Evolutionary conservation across 2,113 vertebrate species (phyloP).

Genomic region (Pungitius pungitius): DNA sequence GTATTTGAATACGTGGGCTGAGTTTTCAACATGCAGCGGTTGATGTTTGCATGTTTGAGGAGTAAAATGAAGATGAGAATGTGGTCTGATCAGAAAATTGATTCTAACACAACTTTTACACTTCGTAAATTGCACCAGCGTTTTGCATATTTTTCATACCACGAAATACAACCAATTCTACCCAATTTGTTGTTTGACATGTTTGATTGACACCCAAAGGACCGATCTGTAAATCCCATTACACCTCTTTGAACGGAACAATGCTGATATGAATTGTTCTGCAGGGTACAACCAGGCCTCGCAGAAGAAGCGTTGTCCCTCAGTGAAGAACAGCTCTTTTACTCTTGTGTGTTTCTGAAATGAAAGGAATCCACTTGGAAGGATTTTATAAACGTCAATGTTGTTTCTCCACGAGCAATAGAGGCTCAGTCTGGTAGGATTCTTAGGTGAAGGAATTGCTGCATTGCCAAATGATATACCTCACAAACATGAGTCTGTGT

Average conservation of each 20-base stretch:
- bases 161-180: neutral
- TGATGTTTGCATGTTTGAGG: constrained; percentile 24
- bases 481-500: constrained; percentile 48
- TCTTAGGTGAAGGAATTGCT: constrained; percentile 45
- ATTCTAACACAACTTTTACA: neutral
- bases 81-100: neutral
- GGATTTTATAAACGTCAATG: constrained; percentile 30
- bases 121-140: neutral
- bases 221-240: neutral
- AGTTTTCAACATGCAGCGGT: constrained; percentile 11
- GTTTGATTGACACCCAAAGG: neutral
- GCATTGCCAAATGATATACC: constrained; percentile 49
- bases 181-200: neutral
- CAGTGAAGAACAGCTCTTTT: constrained; percentile 2
- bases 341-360: constrained; percentile 24
- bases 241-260: neutral
- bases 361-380: neutral
- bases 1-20: constrained; percentile 24
- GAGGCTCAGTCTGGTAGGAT: constrained; percentile 39
- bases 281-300: neutral
- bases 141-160: neutral
- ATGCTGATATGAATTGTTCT: neutral
- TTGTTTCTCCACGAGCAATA: constrained; percentile 34
- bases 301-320: neutral
- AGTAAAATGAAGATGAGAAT: constrained; percentile 16